Evolutionary conservation across 2,888 invertebrate species (phyloP), one percentile per base, ranked within the genome.

Genomic region (Xestia rhomboidea): DNA sequence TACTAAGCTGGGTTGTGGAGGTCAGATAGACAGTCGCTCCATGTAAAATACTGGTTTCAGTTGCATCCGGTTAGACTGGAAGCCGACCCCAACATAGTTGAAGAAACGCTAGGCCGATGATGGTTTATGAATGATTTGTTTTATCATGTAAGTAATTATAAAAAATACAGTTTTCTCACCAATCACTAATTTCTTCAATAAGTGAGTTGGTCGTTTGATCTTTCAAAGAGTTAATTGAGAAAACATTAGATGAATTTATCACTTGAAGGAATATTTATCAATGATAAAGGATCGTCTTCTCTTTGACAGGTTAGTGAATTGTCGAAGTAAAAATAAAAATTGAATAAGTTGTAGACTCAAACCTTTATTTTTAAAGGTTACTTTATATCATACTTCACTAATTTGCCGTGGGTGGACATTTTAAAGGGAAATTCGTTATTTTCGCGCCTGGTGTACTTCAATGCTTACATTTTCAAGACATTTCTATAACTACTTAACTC

Each of bases 301-400:
- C 21, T 21, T 54, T 73, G 15, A 34, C 0, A 30, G 2, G 7
- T 51, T 27, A 44, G 21, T n/a, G 10, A 71, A 41, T 24, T 34
- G 34, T 62, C 34, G 51, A 73, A 72, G 18, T n/a, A 72, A 66
- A 70, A 77, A 79, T 27, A 27, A 27, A 46, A 18, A 78, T n/a
- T 2, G 11, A n/a, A n/a, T n/a, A n/a, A 41, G 21, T 49, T 1
- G 7, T 21, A n/a, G 15, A 60, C 68, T 41, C n/a, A 62, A 62
- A 21, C 46, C 30, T 34, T 54, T 54, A 18, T 51, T 64, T 64
- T 2, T 80, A 66, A 72, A 44, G 54, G 34, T 80, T 24, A 18
- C 66, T 49, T 49, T 60, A 18, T 8, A 38, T 46, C 21, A 30
- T 24, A 27, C 5, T 44, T 44, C 1, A 66, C 6, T 1, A 72